These are phyloP conservation scores for Poeciliopsis occidentalis DNA, from an alignment of 2,113 vertebrate genomes.

Conservation along the genomic window DNA sequence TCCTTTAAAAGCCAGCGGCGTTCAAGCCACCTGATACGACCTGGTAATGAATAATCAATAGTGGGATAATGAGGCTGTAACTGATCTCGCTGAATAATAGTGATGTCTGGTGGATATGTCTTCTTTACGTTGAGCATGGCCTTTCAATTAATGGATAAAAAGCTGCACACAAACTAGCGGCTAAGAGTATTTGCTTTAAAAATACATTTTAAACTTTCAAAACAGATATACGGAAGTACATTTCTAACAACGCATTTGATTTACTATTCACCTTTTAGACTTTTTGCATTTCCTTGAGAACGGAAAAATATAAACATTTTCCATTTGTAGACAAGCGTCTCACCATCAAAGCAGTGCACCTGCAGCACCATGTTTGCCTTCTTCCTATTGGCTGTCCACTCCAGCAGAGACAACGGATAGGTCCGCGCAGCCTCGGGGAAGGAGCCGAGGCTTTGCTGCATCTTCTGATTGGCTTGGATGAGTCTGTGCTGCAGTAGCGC, in stretches of 20 bases:
- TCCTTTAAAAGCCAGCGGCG: background rate
- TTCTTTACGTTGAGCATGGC: background rate
- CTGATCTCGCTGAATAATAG: constrained; percentile 28
- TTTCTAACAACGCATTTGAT: background rate
- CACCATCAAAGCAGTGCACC: constrained; percentile 93
- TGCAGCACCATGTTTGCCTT: constrained; percentile 91
- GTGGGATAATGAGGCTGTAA: constrained; percentile 35
- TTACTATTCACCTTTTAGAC: background rate
- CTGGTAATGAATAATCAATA: constrained; percentile 56
- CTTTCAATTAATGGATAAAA: background rate
- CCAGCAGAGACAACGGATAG: constrained; percentile 89
- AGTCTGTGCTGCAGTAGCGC: constrained; percentile 92
- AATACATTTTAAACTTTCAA: background rate
- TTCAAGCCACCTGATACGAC: constrained; percentile 39
- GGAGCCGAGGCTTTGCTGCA: constrained; percentile 69
- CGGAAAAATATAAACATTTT: background rate
- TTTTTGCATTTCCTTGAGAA: background rate
- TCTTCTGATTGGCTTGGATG: constrained; percentile 89
- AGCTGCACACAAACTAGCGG: background rate
- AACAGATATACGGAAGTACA: background rate
- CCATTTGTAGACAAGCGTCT: constrained; percentile 14
- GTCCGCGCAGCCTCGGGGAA: constrained; percentile 77
- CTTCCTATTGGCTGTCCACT: constrained; percentile 89
- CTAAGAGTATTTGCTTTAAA: background rate
- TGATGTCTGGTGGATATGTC: background rate